Percentiles rank a stretch among this genome's conserved stretches.
These are phyloP conservation scores for Lepisosteus oculatus DNA, from an alignment of 2,113 vertebrate species.

Conservation along the genomic window DNA sequence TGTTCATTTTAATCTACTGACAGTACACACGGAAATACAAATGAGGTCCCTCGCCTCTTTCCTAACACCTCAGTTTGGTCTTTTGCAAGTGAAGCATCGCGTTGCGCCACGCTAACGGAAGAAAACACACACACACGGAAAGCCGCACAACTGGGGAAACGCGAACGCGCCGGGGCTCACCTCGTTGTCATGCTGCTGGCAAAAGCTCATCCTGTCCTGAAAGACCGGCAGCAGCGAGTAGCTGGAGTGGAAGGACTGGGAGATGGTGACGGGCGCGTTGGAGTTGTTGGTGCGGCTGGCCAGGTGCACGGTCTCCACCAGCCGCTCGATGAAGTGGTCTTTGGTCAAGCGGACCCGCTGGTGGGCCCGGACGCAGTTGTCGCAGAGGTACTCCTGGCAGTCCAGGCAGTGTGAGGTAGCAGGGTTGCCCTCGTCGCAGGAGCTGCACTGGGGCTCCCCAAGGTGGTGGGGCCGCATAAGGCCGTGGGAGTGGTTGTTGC, in stretches of 20 bases:
- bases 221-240: constrained; percentile 79
- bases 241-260: constrained; percentile 73
- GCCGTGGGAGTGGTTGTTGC: constrained; percentile 59
- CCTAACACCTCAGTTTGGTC: no score
- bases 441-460: constrained; percentile 77
- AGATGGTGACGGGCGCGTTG: constrained; percentile 54
- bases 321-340: constrained; percentile 88
- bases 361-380: constrained; percentile 89
- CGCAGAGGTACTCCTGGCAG: constrained; percentile 89
- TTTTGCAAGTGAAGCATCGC: no score
- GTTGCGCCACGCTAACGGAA: no score
- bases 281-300: constrained; percentile 45
- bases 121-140: no score
- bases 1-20: no score
- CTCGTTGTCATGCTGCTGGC: constrained; percentile 78
- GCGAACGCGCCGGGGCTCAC: constrained; percentile 47
- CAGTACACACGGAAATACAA: no score
- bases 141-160: no score
- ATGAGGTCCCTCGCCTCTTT: no score
- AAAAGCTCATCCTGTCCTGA: constrained; percentile 76
- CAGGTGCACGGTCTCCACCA: constrained; percentile 59
- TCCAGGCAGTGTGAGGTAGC: constrained; percentile 85
- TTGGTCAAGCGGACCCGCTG: constrained; percentile 89
- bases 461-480: constrained; percentile 61
- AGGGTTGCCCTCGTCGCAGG: constrained; percentile 83